These are phyloP conservation scores for Penaeus vannamei DNA, from an alignment of 1,140 invertebrate genomes.

Conservation along the genomic window DNA sequence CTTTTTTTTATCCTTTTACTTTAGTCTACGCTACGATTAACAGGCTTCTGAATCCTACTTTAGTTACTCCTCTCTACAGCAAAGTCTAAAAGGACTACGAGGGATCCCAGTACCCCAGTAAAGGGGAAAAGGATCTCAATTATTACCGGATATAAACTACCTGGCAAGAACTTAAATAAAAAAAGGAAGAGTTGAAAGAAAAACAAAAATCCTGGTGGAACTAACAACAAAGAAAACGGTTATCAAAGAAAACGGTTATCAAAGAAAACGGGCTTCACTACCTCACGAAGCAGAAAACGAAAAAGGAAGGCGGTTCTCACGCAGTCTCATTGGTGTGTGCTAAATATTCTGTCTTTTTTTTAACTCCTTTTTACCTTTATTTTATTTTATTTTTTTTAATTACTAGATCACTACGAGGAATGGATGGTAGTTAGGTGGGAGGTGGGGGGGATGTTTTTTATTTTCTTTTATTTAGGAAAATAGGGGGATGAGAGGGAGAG, in stretches of 20 bases:
- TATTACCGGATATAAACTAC: background rate
- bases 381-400: too few species aligned
- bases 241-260: too few species aligned
- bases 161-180: background rate
- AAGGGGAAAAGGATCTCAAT: background rate
- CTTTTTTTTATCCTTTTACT: conserved; percentile 24
- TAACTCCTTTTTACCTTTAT: too few species aligned
- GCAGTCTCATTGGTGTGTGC: too few species aligned
- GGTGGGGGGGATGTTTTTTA: conserved; percentile 21
- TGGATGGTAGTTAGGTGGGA: background rate
- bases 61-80: conserved; percentile 38
- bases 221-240: too few species aligned
- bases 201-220: background rate
- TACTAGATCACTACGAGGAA: too few species aligned
- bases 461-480: conserved; percentile 29
- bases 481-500: background rate
- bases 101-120: background rate
- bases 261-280: too few species aligned
- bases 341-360: too few species aligned
- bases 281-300: too few species aligned
- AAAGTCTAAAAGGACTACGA: conserved; percentile 47
- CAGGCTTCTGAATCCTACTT: conserved; percentile 45
- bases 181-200: background rate
- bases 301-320: too few species aligned
- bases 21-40: background rate